Percentiles rank a stretch among this genome's conserved stretches.
Conservation (phyloP, 2,113 vertebrate species). For the Hyaena hyaena region DNA sequence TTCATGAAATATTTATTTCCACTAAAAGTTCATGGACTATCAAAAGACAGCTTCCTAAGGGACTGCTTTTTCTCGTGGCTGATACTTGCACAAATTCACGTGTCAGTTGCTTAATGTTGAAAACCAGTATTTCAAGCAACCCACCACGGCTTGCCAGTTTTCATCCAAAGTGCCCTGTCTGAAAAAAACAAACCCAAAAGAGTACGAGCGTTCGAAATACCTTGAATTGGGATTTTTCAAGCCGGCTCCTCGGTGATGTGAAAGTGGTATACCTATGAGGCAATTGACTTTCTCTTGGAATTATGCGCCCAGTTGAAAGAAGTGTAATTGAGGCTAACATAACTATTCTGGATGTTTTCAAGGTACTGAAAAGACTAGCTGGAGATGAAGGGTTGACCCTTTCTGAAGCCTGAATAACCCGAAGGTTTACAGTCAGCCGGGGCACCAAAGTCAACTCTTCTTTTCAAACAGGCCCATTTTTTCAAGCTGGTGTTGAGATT, state of each 20-base stretch:
- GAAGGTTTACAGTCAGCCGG: constrained; percentile 81
- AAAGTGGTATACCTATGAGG: constrained; percentile 59
- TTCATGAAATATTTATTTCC: constrained; percentile 74
- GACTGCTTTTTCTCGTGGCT: background rate
- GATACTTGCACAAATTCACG: background rate
- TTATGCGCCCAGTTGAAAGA: constrained; percentile 75
- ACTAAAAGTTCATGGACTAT: background rate
- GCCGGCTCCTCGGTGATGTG: background rate
- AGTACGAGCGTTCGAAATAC: constrained; percentile 53
- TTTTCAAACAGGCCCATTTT: constrained; percentile 85
- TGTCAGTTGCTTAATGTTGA: background rate
- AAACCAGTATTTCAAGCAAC: background rate
- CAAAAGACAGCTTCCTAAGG: background rate
- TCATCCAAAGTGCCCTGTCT: background rate
- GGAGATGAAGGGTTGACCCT: constrained; percentile 76
- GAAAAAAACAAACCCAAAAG: background rate
- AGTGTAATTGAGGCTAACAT: constrained; percentile 69
- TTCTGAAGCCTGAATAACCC: constrained; percentile 78
- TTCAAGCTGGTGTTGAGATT: constrained; percentile 84
- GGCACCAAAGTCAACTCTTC: constrained; percentile 78
- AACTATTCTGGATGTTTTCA: constrained; percentile 72
- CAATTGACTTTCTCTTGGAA: constrained; percentile 72
- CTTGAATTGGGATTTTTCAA: constrained; percentile 39
- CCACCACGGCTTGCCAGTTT: background rate
- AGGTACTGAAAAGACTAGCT: constrained; percentile 70